These are phyloP conservation scores for Cremastobaeus sp. DNA, from an alignment of 2,888 invertebrate genomes.

Conservation along the genomic window DNA sequence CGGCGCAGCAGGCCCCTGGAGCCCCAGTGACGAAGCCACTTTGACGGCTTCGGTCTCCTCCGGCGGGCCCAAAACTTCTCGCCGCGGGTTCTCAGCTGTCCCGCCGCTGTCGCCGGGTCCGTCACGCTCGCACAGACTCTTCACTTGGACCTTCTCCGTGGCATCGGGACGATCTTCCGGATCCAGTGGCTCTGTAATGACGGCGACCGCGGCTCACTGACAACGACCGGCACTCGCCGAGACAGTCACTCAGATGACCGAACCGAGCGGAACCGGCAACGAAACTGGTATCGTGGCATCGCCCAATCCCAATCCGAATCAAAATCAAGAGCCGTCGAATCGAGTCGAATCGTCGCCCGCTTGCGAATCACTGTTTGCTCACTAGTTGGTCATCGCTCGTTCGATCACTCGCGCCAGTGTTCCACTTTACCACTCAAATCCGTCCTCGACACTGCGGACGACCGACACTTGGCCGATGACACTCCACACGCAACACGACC, in stretches of 20 bases:
- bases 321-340: no score
- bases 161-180: conserved; percentile 49
- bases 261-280: conserved; percentile 60
- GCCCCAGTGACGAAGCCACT: conserved; percentile 79
- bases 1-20: conserved; percentile 78
- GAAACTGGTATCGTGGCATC: conserved; percentile 68
- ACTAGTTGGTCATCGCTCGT: conserved; percentile 39
- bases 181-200: conserved; percentile 57
- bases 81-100: conserved; percentile 57
- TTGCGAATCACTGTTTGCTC: no score
- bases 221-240: conserved; percentile 22
- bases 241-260: conserved; percentile 34
- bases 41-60: conserved; percentile 77
- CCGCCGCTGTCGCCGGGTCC: conserved; percentile 49
- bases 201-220: conserved; percentile 35
- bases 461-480: conserved; percentile 30
- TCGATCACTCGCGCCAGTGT: conserved; percentile 15
- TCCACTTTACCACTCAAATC: no score
- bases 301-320: conserved; percentile 37
- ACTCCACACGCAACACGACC: conserved; percentile 54
- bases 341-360: no score
- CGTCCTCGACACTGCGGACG: conserved; percentile 34
- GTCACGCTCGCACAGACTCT: conserved; percentile 37
- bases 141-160: conserved; percentile 60
- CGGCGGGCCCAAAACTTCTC: conserved; percentile 72